These are phyloP conservation scores for Ophiodon elongatus DNA, from an alignment of 2,113 vertebrate species.

Conservation along the genomic window DNA sequence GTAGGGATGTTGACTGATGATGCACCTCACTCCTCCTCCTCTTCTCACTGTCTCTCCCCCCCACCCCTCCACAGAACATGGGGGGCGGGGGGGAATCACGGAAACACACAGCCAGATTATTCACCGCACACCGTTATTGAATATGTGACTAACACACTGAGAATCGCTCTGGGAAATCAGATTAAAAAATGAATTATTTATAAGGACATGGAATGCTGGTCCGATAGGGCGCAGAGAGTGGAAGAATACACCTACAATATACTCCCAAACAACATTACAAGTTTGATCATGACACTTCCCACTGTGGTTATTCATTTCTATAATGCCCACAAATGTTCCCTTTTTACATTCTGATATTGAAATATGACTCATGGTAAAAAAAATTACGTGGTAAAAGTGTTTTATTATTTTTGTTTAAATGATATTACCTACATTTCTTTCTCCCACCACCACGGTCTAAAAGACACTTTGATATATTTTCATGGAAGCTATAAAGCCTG, in stretches of 20 bases:
- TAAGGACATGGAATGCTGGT: slow-evolving; percentile 77
- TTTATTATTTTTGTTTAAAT: slow-evolving; percentile 81
- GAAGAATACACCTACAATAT: slow-evolving; percentile 79
- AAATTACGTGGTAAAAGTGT: slow-evolving; percentile 74
- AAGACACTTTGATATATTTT: slow-evolving; percentile 73
- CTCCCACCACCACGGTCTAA: slow-evolving; percentile 35
- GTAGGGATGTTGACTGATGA: slow-evolving; percentile 77
- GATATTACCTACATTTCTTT: slow-evolving; percentile 72
- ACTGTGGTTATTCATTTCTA: slow-evolving; percentile 78
- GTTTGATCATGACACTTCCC: slow-evolving; percentile 80
- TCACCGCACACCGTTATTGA: slow-evolving; percentile 81
- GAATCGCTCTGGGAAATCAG: slow-evolving; percentile 84
- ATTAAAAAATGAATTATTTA: slow-evolving; percentile 87
- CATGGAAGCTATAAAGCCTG: slow-evolving; percentile 53
- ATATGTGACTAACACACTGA: slow-evolving; percentile 85
- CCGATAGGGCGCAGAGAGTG: slow-evolving; percentile 69
- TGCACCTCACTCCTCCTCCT: slow-evolving; percentile 51
- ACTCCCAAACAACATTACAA: slow-evolving; percentile 81
- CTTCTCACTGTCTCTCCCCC: slow-evolving; percentile 41
- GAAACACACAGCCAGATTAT: slow-evolving; percentile 81
- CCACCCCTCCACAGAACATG: slow-evolving; percentile 29
- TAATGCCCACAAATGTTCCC: slow-evolving; percentile 75
- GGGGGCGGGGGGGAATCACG: slow-evolving; percentile 28
- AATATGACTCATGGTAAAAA: slow-evolving; percentile 76
- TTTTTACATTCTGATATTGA: slow-evolving; percentile 79